These are phyloP conservation scores for Leucoptera coffeella DNA, from an alignment of 2,888 invertebrate genomes.

Conservation along the genomic window DNA sequence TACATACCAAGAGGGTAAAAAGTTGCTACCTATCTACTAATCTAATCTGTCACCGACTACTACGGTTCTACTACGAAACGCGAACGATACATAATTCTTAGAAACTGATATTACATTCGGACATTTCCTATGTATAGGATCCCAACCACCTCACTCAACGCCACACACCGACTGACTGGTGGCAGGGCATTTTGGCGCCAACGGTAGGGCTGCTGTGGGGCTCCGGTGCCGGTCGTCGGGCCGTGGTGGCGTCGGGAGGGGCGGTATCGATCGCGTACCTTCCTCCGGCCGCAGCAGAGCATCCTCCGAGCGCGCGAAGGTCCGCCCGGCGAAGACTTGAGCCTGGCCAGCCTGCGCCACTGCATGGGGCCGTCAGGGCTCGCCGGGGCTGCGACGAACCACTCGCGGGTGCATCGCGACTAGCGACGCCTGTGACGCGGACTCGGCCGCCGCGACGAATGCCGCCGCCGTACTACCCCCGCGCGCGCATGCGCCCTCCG, in stretches of 20 bases:
- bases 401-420: conserved; percentile 39
- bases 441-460: conserved; percentile 46
- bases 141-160: no score
- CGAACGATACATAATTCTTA: no score
- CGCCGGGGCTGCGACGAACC: conserved; percentile 30
- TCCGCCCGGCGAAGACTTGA: conserved; percentile 63
- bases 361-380: conserved; percentile 64
- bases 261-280: conserved; percentile 63
- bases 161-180: no score
- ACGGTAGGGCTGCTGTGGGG: no score
- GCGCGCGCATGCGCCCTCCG: conserved; percentile 17
- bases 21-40: no score
- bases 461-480: conserved; percentile 16
- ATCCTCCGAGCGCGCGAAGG: conserved; percentile 75
- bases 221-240: conserved; percentile 51
- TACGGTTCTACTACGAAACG: no score
- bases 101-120: no score
- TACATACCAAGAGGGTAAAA: no score
- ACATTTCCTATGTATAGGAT: no score
- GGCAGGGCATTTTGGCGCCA: no score
- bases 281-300: conserved; percentile 94
- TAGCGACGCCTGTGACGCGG: conserved; percentile 43
- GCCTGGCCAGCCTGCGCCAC: conserved; percentile 79
- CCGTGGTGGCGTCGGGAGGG: conserved; percentile 35
- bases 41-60: no score